Evolutionary conservation across 2,888 invertebrate species (phyloP).

Genomic region (Tethea ocularis): DNA sequence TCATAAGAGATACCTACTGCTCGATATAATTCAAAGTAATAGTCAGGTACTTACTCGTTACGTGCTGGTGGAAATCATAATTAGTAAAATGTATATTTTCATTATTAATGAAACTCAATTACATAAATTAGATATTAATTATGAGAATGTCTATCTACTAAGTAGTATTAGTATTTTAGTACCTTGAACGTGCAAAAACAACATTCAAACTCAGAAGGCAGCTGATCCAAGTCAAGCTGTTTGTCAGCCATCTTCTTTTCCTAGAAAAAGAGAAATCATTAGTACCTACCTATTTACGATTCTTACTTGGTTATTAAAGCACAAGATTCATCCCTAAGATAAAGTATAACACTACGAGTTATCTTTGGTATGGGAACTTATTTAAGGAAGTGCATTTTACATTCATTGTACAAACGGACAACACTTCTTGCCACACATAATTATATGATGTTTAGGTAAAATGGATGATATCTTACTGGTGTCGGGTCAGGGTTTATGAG

Average conservation of each 20-base stretch:
- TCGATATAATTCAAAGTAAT: constrained; percentile 20
- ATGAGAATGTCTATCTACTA: constrained; percentile 26
- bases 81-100: constrained; percentile 30
- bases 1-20: background rate
- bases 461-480: constrained; percentile 68
- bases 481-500: constrained; percentile 80
- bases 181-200: constrained; percentile 98
- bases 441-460: background rate
- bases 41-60: constrained; percentile 46
- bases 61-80: constrained; percentile 45
- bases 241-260: constrained; percentile 89
- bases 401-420: constrained; percentile 27
- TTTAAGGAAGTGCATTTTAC: constrained; percentile 13
- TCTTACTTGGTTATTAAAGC: constrained; percentile 13
- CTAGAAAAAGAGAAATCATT: constrained; percentile 81
- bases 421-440: constrained; percentile 34
- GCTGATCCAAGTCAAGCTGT: constrained; percentile 92
- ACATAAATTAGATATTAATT: constrained; percentile 26
- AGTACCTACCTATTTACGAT: constrained; percentile 28
- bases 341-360: background rate
- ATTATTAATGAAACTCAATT: constrained; percentile 23
- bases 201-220: constrained; percentile 98
- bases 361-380: background rate
- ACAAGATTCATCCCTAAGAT: background rate
- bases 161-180: constrained; percentile 76